Evolutionary conservation across 2,113 vertebrate genomes (phyloP), one percentile per base, ranked within the genome.

Genomic region (Podiceps cristatus): DNA sequence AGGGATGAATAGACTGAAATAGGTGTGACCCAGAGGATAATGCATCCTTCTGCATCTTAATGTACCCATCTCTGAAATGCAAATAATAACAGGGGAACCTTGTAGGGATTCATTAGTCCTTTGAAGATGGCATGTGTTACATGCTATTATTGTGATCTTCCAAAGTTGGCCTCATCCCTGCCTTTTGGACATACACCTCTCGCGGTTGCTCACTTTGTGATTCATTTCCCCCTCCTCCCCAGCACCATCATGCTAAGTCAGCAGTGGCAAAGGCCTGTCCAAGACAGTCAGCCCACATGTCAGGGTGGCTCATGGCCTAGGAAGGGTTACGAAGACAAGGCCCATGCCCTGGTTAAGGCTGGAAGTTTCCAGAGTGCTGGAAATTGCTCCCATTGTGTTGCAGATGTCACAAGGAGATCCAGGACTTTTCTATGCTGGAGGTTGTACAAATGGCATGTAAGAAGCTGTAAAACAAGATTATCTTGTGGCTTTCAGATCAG

Each of bases 21-120:
- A 97, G 96, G 95, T 88, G 95, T 97, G 81, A 95, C 94, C 95
- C 89, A 94, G 81, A 93, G 72, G 93, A 96, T 95, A 97, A 96
- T 90, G 59, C 28, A 20, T 86, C 90, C 86, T 86, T 81, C 89
- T 95, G 84, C 84, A 93, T 91, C 84, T 91, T 95, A 86, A 81
- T 77, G 33, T 94, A 66, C 86, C 55, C 68, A 64, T 85, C 93
- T 97, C 28, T 88, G 86, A 96, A 93, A 96, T 58, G 74, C 84
- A 87, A 96, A 91, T 97, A 97, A 96, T 97, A 90, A 95, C 67
- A 97, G 93, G 94, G 93, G 75, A 82, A 93, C 82, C 50, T 60
- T 74, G 68, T 33, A 92, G 90, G 91, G 96, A 93, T 95, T 97
- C 94, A 96, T 96, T 96, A 96, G 35, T 68, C 87, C 94, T 97